Percentiles rank a stretch among this genome's conserved stretches.
Evolutionary conservation across 2,113 vertebrate genomes (phyloP).

Genomic region (Corvus cornix): DNA sequence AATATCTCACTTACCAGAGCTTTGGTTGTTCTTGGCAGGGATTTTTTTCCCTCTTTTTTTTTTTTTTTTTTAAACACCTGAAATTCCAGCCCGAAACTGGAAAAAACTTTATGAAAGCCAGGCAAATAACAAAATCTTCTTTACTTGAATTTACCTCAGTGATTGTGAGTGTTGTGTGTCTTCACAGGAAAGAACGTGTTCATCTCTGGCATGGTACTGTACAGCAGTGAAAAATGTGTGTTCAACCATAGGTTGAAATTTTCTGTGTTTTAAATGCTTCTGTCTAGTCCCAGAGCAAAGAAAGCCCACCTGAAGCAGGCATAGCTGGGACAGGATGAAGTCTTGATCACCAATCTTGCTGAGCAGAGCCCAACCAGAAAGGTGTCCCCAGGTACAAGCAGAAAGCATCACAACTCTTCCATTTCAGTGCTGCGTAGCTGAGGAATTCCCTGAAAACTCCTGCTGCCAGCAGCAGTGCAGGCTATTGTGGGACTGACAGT

Average conservation of each 20-base stretch:
- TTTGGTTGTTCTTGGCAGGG: not conserved
- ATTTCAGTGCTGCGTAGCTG: not conserved
- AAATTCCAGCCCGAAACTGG: not conserved
- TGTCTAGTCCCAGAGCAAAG: not conserved
- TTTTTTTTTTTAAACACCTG: not conserved
- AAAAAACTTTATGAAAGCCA: not conserved
- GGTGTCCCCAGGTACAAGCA: not conserved
- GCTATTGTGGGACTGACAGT: not conserved
- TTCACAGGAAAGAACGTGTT: not conserved
- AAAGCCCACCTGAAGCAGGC: not conserved
- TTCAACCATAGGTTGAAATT: not conserved
- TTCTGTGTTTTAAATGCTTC: not conserved
- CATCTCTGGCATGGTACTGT: not conserved
- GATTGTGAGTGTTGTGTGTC: not conserved
- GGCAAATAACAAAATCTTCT: not conserved
- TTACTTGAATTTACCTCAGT: not conserved
- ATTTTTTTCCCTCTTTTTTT: not conserved
- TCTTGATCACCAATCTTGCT: not conserved
- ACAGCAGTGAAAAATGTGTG: not conserved
- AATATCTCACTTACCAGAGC: not conserved
- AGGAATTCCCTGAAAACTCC: not conserved
- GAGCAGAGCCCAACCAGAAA: not conserved
- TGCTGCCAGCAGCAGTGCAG: not conserved
- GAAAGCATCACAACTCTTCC: not conserved
- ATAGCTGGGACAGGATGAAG: not conserved